Evolutionary conservation across 1,140 invertebrate species (phyloP).

Genomic region (Ephestia elutella): DNA sequence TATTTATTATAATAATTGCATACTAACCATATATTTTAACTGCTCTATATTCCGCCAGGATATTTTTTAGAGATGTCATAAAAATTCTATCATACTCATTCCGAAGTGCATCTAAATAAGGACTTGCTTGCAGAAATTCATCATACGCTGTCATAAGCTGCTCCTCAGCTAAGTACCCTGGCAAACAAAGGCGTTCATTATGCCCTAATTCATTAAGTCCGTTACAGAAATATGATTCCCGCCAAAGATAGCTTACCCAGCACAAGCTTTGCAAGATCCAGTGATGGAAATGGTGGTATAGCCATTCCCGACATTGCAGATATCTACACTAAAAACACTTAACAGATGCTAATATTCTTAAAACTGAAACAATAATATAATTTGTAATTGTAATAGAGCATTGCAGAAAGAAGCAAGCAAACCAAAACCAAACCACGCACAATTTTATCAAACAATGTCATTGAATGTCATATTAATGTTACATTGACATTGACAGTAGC

Average conservation of each 20-base stretch:
- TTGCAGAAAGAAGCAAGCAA: background rate
- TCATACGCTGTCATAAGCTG: conserved; percentile 68
- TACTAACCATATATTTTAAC: conserved; percentile 59
- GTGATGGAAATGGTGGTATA: conserved; percentile 59
- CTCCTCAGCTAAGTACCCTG: conserved; percentile 64
- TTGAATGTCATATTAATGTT: background rate
- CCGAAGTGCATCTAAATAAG: conserved; percentile 56
- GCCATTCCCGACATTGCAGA: conserved; percentile 27
- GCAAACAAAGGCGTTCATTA: conserved; percentile 20
- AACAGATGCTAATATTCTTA: background rate
- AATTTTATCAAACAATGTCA: background rate
- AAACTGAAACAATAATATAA: background rate
- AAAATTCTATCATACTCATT: conserved; percentile 69
- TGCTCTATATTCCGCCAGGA: conserved; percentile 64
- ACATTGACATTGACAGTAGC: background rate
- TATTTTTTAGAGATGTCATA: conserved; percentile 63
- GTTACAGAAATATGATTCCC: conserved; percentile 34
- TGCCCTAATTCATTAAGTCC: conserved; percentile 6
- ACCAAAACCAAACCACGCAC: conserved; percentile 1
- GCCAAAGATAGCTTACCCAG: conserved; percentile 60
- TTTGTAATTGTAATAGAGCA: background rate
- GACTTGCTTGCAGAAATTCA: conserved; percentile 64
- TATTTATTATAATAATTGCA: background rate
- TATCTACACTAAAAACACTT: background rate
- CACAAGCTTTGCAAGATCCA: conserved; percentile 64